Evolutionary conservation across 2,888 invertebrate species (phyloP).

Genomic region (Noctua janthina): DNA sequence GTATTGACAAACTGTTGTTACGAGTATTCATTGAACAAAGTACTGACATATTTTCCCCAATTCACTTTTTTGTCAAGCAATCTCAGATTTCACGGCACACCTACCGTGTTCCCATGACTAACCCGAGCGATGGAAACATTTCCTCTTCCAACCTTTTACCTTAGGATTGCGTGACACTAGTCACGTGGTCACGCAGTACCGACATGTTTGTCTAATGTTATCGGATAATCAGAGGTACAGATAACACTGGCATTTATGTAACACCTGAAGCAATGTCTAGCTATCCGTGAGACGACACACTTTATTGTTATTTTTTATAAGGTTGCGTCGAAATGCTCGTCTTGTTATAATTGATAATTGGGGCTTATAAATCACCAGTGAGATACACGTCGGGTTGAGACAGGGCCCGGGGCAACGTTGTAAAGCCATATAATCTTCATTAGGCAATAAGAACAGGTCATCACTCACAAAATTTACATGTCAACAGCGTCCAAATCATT

Average conservation of each 20-base stretch:
- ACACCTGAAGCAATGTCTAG: slow-evolving; percentile 47
- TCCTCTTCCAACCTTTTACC: slow-evolving; percentile 29
- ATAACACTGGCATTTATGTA: slow-evolving; percentile 50
- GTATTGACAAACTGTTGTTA: slow-evolving; percentile 1
- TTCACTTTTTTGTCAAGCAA: slow-evolving; percentile 7
- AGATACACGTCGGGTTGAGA: slow-evolving; percentile 49
- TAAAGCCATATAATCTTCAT: slow-evolving; percentile 59
- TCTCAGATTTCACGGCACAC: slow-evolving; percentile 32
- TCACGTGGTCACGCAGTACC: slow-evolving; percentile 28
- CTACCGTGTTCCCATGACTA: slow-evolving; percentile 42
- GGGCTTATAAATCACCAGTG: slow-evolving; percentile 59
- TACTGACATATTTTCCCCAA: neutral
- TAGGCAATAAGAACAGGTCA: slow-evolving; percentile 55
- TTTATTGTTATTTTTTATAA: slow-evolving; percentile 52
- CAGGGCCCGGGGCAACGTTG: slow-evolving; percentile 55
- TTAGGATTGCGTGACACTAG: slow-evolving; percentile 50
- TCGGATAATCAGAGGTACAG: slow-evolving; percentile 46
- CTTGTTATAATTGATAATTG: slow-evolving; percentile 63
- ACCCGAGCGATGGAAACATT: slow-evolving; percentile 18
- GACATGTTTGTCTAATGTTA: slow-evolving; percentile 40
- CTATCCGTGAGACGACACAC: slow-evolving; percentile 49
- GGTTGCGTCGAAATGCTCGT: slow-evolving; percentile 50
- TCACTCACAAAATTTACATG: slow-evolving; percentile 63
- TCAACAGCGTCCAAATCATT: slow-evolving; percentile 53
- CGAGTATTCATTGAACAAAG: neutral